Evolutionary conservation across 2,888 invertebrate species (phyloP).

Genomic region (Sipha maydis): DNA sequence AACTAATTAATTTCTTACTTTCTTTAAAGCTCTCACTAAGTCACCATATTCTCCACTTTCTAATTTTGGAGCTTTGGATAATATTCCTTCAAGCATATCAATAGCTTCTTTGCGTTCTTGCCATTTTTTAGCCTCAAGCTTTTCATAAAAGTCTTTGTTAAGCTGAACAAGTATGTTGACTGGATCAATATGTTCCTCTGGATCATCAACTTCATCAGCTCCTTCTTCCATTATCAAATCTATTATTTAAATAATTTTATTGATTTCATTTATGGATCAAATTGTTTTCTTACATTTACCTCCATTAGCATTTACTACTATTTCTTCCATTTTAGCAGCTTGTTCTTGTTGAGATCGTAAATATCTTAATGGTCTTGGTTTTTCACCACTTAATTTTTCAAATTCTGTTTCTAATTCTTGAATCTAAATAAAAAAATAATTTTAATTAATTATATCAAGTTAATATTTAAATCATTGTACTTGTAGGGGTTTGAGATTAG

Average conservation of each 20-base stretch:
- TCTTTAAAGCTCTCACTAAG: constrained; percentile 85
- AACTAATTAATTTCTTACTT: constrained; percentile 70
- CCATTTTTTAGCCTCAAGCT: constrained; percentile 96
- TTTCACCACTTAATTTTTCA: constrained; percentile 75
- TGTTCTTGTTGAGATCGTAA: constrained; percentile 85
- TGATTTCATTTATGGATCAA: neutral
- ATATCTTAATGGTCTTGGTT: constrained; percentile 78
- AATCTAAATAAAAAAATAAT: constrained; percentile 69
- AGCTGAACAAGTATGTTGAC: constrained; percentile 93
- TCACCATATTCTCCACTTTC: constrained; percentile 94
- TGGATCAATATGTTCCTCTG: constrained; percentile 89
- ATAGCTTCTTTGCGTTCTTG: constrained; percentile 93
- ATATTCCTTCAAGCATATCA: constrained; percentile 81
- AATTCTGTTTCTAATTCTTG: constrained; percentile 91
- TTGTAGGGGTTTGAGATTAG: constrained; percentile 87
- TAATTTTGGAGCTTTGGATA: constrained; percentile 82
- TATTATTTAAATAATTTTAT: constrained; percentile 69
- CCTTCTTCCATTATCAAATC: constrained; percentile 72
- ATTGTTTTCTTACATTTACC: constrained; percentile 65
- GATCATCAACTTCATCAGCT: constrained; percentile 77
- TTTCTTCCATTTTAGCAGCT: constrained; percentile 71
- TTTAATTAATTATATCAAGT: neutral
- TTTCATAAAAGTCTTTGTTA: constrained; percentile 95
- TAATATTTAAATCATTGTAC: constrained; percentile 65
- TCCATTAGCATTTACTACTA: constrained; percentile 68